Evolutionary conservation across 2,888 invertebrate genomes (phyloP), one percentile per base, ranked within the genome.

Genomic region (Psylliodes chrysocephalus): DNA sequence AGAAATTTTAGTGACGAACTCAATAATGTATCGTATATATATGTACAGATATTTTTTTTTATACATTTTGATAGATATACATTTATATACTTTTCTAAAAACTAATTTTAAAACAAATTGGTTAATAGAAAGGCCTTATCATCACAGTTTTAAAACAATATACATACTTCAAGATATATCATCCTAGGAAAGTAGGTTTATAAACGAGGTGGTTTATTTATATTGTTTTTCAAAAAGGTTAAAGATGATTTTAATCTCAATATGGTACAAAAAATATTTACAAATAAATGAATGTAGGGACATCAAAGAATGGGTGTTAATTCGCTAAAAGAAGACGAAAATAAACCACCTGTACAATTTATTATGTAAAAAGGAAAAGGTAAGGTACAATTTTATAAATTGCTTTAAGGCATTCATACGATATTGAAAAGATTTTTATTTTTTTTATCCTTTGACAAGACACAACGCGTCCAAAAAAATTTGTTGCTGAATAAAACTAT

Each of bases 131-230:
- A 78, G 79, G 78, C 78, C 75, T 78, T 78, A 76, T 76, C 76
- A 79, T 79, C 79, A 79, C 79, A 79, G 79, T 79, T 77, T n/a
- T 77, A 51, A 67, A 64, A 64, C 56, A 66, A 64, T 64, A 64
- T 62, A 62, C 60, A 66, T 64, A 54, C 33, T 52, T 59, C 22
- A 46, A 30, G 28, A 51, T 49, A 47, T 57, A 59, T 51, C 28
- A 51, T 28, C 22, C 59, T 59, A 59, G 12, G 28, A 47, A 49
- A 49, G 17, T 33, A 33, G 47, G 57, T 30, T 7, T 57, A 22
- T 56, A n/a, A n/a, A 51, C 49, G 25, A 17, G 25, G 18, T 57
- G 61, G 49, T 57, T 57, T 35, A 19, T 53, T 25, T 28, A n/a
- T n/a, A n/a, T n/a, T n/a, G n/a, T n/a, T n/a, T n/a, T n/a, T n/a